These are phyloP conservation scores for Thamnophis elegans DNA, from an alignment of 2,797 vertebrate species.

Conservation along the genomic window DNA sequence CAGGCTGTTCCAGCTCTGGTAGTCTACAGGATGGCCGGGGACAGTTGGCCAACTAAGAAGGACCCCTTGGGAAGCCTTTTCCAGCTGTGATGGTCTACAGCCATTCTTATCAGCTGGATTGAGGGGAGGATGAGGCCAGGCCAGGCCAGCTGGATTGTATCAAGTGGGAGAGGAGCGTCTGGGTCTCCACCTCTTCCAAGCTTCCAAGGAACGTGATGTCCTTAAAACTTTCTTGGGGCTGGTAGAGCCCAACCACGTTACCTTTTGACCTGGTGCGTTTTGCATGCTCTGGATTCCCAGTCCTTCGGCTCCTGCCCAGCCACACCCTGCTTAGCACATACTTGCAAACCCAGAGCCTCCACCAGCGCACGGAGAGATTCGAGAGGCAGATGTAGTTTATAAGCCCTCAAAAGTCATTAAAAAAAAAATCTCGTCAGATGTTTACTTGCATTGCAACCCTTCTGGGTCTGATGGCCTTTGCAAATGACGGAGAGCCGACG, in stretches of 20 bases:
- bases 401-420: not conserved
- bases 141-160: not conserved
- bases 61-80: too few relatives aligned
- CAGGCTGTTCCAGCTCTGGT: too few relatives aligned
- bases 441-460: fast-evolving
- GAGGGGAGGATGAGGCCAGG: not conserved
- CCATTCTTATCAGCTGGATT: not conserved
- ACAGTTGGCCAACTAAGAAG: too few relatives aligned
- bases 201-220: not conserved
- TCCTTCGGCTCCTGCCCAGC: not conserved
- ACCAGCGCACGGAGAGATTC: not conserved
- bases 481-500: not conserved
- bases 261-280: not conserved
- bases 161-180: not conserved
- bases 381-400: not conserved
- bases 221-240: not conserved
- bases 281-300: not conserved
- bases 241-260: not conserved
- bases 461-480: not conserved
- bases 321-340: not conserved
- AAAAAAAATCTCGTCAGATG: not conserved
- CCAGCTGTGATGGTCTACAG: not conserved
- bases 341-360: not conserved
- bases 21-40: too few relatives aligned
- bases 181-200: not conserved